Conservation (phyloP, 2,797 vertebrate species). For the Parotocinclus haroldoi region DNA sequence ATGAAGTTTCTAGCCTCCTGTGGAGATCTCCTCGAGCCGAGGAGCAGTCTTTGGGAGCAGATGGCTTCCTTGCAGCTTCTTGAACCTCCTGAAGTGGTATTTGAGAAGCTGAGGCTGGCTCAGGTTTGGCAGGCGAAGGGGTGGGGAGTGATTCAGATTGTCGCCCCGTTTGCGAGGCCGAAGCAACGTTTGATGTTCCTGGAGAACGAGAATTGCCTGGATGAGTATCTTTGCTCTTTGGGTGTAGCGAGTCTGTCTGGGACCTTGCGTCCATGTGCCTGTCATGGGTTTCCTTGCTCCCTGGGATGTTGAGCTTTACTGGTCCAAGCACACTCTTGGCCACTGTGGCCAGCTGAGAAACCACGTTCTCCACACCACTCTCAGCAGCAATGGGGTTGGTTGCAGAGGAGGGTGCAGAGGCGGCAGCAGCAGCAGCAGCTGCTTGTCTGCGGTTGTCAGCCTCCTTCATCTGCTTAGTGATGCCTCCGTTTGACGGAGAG, state of each 20-base stretch:
- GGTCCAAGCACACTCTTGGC: slow-evolving; percentile 77
- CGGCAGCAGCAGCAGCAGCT: slow-evolving; percentile 45
- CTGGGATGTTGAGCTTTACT: slow-evolving; percentile 64
- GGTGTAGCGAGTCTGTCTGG: slow-evolving; percentile 2
- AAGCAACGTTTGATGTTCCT: slow-evolving; percentile 22
- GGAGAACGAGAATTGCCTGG: slow-evolving; percentile 35
- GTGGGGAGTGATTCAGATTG: slow-evolving; percentile 23
- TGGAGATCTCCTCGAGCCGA: slow-evolving; percentile 37
- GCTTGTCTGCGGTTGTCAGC: slow-evolving; percentile 59
- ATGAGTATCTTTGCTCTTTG: slow-evolving; percentile 57
- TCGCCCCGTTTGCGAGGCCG: slow-evolving; percentile 37
- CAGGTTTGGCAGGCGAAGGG: slow-evolving; percentile 47
- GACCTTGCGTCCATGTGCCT: slow-evolving; percentile 55
- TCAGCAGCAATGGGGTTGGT: slow-evolving; percentile 36
- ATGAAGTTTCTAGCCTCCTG: slow-evolving; percentile 48
- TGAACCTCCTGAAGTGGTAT: slow-evolving; percentile 30
- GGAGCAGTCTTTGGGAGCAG: slow-evolving; percentile 56
- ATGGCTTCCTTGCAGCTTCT: slow-evolving; percentile 56
- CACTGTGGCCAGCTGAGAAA: slow-evolving; percentile 64
- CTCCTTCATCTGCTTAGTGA: slow-evolving; percentile 73
- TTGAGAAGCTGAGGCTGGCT: slow-evolving; percentile 41
- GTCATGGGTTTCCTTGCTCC: slow-evolving; percentile 57
- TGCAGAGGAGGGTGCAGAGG: slow-evolving; percentile 36
- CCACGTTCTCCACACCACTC: slow-evolving; percentile 57
- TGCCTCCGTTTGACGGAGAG: slow-evolving; percentile 60